These are phyloP conservation scores for Halictus ligatus DNA, from an alignment of 2,888 invertebrate species.

Conservation along the genomic window DNA sequence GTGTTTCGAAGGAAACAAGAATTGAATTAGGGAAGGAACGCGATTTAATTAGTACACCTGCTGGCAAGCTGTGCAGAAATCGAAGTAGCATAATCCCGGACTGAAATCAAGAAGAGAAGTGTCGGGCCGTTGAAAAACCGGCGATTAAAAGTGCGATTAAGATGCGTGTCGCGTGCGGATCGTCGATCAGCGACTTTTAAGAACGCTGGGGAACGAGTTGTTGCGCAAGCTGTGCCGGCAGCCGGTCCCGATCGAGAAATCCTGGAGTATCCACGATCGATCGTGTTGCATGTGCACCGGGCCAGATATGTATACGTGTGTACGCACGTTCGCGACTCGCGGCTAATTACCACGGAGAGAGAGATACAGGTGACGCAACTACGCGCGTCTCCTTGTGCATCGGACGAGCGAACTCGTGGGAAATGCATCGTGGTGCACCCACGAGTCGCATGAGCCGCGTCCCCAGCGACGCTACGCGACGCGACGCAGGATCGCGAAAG, in stretches of 20 bases:
- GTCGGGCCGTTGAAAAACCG: background rate
- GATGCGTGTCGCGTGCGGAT: conserved; percentile 1
- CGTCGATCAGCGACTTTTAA: conserved; percentile 11
- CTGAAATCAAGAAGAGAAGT: background rate
- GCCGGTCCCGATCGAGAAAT: background rate
- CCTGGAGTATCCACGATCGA: conserved; percentile 2
- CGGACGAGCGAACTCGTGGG: conserved; percentile 27
- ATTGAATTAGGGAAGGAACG: no score
- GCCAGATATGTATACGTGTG: background rate
- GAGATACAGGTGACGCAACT: conserved; percentile 32
- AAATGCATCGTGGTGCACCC: conserved; percentile 20
- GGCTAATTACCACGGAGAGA: conserved; percentile 28
- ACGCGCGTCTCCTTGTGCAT: background rate
- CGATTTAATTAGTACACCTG: no score
- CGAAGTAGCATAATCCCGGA: background rate
- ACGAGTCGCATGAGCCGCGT: background rate
- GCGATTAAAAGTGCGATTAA: background rate
- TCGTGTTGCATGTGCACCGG: conserved; percentile 14
- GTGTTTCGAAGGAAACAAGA: no score
- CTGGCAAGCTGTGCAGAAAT: no score
- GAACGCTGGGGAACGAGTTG: background rate
- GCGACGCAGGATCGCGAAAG: conserved; percentile 58
- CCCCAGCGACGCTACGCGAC: background rate
- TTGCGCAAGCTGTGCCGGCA: conserved; percentile 6
- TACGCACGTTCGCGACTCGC: conserved; percentile 14